A percentile compares a stretch with the other conserved stretches of the same genome.
Evolutionary conservation across 1,140 invertebrate species (phyloP).

Genomic region (Periplaneta americana): DNA sequence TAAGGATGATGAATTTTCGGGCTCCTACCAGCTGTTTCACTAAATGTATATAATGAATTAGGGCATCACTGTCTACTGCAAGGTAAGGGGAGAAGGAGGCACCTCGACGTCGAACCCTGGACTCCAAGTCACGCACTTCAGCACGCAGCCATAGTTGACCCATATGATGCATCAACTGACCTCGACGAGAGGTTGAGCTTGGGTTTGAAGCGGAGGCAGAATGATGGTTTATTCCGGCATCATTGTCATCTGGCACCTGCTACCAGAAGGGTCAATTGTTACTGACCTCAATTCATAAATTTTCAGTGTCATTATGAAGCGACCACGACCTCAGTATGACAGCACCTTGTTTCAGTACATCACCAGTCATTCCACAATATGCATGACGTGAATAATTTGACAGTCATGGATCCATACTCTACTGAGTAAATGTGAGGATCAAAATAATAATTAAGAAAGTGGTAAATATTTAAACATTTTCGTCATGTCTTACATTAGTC

Average conservation of each 20-base stretch:
- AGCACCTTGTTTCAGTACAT: background rate
- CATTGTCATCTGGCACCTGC: background rate
- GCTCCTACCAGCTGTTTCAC: constrained; percentile 72
- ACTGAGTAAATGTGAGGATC: too few relatives aligned
- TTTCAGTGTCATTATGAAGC: background rate
- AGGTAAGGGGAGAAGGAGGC: constrained; percentile 64
- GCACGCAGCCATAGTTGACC: constrained; percentile 69
- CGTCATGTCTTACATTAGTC: too few relatives aligned
- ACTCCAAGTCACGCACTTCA: constrained; percentile 65
- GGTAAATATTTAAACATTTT: too few relatives aligned
- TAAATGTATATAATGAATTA: constrained; percentile 62
- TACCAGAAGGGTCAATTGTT: background rate
- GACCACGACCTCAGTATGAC: too few relatives aligned
- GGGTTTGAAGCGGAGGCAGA: background rate
- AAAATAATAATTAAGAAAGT: too few relatives aligned
- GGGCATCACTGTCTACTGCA: constrained; percentile 64
- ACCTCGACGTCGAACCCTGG: constrained; percentile 30
- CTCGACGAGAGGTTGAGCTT: background rate
- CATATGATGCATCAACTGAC: constrained; percentile 60
- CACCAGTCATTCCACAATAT: background rate
- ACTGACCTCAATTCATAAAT: background rate
- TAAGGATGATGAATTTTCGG: constrained; percentile 71
- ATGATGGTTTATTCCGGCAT: background rate
- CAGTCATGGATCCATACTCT: too few relatives aligned
- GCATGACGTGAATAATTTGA: too few relatives aligned